A percentile compares a stretch with the other conserved stretches of the same genome.
Evolutionary conservation across 2,888 invertebrate species (phyloP).

Genomic region (Lasioglossum oenotherae): DNA sequence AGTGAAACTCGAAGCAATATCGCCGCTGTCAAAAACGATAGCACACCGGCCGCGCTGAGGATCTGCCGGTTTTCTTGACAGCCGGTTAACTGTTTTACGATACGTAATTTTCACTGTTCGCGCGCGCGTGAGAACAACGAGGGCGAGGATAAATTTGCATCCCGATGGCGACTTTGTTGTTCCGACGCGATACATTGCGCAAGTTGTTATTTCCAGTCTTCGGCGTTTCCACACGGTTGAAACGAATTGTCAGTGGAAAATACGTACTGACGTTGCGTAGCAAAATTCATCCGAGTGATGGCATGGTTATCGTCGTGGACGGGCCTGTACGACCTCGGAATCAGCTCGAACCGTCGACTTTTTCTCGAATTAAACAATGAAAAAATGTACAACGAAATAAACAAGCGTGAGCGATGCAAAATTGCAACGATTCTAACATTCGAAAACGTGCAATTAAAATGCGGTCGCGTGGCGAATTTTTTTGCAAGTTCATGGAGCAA

Average conservation of each 20-base stretch:
- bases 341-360: not conserved
- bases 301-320: not conserved
- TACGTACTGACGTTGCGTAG: not conserved
- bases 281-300: not conserved
- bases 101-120: slow-evolving; percentile 7
- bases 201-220: not conserved
- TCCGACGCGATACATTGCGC: not conserved
- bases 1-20: slow-evolving; percentile 3
- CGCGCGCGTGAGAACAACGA: not conserved
- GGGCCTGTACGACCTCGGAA: not conserved
- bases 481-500: not conserved
- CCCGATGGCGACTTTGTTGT: not conserved
- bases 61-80: slow-evolving; percentile 32
- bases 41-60: not conserved
- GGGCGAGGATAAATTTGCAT: not conserved
- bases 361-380: not conserved
- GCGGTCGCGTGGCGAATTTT: not conserved
- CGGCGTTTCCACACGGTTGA: not conserved
- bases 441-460: not conserved
- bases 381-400: no score
- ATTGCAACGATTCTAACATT: not conserved
- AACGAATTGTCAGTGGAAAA: not conserved
- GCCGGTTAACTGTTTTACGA: not conserved
- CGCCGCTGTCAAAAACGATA: not conserved
- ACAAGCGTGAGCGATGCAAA: not conserved